Base-by-base conservation (phyloP, 1,140 invertebrate species). In the Drosophila pseudoananassae region DNA sequence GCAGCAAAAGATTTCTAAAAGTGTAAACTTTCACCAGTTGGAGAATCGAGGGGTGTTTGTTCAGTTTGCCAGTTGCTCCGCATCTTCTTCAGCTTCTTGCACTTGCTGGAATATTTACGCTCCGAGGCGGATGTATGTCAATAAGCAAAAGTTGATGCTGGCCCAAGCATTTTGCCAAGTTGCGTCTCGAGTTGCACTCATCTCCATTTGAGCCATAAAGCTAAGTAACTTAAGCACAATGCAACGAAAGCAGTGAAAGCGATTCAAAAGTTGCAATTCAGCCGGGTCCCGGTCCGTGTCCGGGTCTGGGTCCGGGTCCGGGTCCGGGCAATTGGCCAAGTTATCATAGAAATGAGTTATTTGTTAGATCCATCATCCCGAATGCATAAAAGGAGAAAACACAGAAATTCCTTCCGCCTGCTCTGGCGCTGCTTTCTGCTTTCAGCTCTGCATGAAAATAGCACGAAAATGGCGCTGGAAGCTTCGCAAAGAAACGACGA, bases 321-420 rank as follows among this genome's bases (percentile, higher is more conserved):
- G 23, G 29, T 36, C 27, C 66, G 63, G 66, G 63, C 54, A 76
- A 76, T 76, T 76, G 73, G 58, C 53, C 78, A 57, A 76, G 77
- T 79, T 79, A 79, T 80, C 77, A 79, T 80, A 79, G 63, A 80
- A 79, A 79, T 79, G 77, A 79, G 71, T 57, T 76, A 70, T 75
- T 80, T 76, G 46, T 64, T 63, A 76, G 57, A 80, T 63, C 60
- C 63, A 79, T 70, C 64, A 76, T 40, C 53, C 25, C 51, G 72
- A 80, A 80, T 70, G 49, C 46, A 78, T 78, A 79, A 73, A 36
- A 78, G 59, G 40, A 60, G 36, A 59, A 45, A 36, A 59, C 54
- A 58, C 65, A 45, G 49, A 65, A 46, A 56, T 36, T 36, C 7
- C 15, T 23, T 45, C 49, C 55, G 49, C 40, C 56, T 36, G 33